A percentile compares a stretch with the other conserved stretches of the same genome.
These are phyloP conservation scores for Drosophila pectinifera DNA, from an alignment of 1,140 invertebrate genomes.

Conservation along the genomic window DNA sequence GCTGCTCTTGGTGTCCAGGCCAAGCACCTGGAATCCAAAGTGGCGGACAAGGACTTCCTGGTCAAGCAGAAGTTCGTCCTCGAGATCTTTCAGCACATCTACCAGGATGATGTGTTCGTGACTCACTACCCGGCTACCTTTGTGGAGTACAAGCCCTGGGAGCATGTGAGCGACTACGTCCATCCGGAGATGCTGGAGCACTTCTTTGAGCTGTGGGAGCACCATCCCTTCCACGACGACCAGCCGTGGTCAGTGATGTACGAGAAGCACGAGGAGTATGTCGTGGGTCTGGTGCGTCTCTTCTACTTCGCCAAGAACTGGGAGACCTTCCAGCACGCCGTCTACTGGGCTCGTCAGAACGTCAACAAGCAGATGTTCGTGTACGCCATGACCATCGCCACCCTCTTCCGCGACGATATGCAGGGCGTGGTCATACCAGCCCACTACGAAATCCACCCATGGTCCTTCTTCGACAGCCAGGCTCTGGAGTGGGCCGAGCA, in stretches of 20 bases:
- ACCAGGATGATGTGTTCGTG: slow-evolving; percentile 86
- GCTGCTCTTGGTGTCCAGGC: slow-evolving; percentile 81
- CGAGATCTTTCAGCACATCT: slow-evolving; percentile 86
- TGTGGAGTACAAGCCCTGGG: slow-evolving; percentile 73
- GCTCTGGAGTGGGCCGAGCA: slow-evolving; percentile 86
- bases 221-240: slow-evolving; percentile 86
- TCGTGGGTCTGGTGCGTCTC: slow-evolving; percentile 86
- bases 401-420: slow-evolving; percentile 87
- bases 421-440: slow-evolving; percentile 87
- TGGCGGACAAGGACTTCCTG: slow-evolving; percentile 86
- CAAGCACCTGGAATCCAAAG: slow-evolving; percentile 84
- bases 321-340: slow-evolving; percentile 88
- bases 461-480: slow-evolving; percentile 87
- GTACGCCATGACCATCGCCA: slow-evolving; percentile 87
- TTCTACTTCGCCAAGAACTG: slow-evolving; percentile 89
- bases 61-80: slow-evolving; percentile 87
- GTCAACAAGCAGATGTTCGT: slow-evolving; percentile 88
- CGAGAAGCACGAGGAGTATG: slow-evolving; percentile 86
- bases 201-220: slow-evolving; percentile 85
- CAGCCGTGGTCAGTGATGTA: slow-evolving; percentile 86
- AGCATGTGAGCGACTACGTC: slow-evolving; percentile 85
- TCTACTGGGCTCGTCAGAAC: slow-evolving; percentile 87
- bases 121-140: slow-evolving; percentile 77
- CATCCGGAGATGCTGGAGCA: slow-evolving; percentile 85
- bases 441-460: slow-evolving; percentile 88